A percentile compares a stretch with the other conserved stretches of the same genome.
Evolutionary conservation across 2,888 invertebrate genomes (phyloP).

Genomic region (Ferrisia virgata): DNA sequence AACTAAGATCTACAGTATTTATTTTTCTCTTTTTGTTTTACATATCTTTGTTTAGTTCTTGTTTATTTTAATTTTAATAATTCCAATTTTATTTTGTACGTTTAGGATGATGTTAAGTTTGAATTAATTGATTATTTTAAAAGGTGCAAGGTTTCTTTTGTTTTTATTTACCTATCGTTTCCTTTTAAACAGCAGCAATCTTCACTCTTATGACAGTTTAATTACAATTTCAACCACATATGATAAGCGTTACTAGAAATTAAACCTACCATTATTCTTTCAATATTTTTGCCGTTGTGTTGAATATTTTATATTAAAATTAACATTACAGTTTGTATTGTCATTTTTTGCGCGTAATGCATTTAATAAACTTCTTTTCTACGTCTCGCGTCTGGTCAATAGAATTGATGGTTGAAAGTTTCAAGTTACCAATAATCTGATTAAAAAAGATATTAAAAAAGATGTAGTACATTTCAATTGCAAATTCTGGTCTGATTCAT

Average conservation of each 20-base stretch:
- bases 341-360: neutral
- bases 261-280: neutral
- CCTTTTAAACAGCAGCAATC: neutral
- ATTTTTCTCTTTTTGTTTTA: slow-evolving; percentile 7
- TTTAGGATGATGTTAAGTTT: neutral
- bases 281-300: neutral
- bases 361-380: neutral
- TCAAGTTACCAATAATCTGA: too few relatives aligned
- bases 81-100: neutral
- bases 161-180: neutral
- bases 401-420: too few relatives aligned
- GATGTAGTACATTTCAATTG: too few relatives aligned
- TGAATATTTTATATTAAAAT: neutral
- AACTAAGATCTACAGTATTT: neutral
- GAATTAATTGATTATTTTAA: neutral
- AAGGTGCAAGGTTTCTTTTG: neutral
- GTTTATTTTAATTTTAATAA: neutral
- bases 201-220: neutral
- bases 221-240: neutral
- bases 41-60: neutral
- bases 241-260: neutral
- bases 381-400: too few relatives aligned
- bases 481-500: too few relatives aligned
- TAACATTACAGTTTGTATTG: neutral
- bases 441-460: too few relatives aligned